Evolutionary conservation across 92 coral and sea anemone species (phyloP), one percentile per base, ranked within the genome.

Genomic region (Galaxea fascicularis): DNA sequence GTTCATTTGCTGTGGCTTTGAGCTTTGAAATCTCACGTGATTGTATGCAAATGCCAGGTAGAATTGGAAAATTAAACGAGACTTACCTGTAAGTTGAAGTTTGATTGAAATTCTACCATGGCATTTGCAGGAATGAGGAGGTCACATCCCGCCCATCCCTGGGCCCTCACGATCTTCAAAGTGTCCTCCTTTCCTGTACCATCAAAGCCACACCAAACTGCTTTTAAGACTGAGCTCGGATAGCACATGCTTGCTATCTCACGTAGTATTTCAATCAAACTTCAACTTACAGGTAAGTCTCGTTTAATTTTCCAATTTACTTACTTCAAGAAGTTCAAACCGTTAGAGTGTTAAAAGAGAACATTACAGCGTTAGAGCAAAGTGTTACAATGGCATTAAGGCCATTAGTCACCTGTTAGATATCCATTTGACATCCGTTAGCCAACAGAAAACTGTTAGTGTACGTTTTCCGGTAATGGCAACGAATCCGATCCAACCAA

Each of bases 1-100:
- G n/a, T 82, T 59, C 24, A 51, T 84, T 65, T 31, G 65, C n/a
- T 79, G 77, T 70, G 92, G 68, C 64, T 82, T 64, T 73, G 59
- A 60, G 92, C 94, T 91, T 75, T 88, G 72, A 91, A 91, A 53
- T 89, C 93, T 89, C 93, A 89, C 80, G 89, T 89, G 95, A 92
- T 60, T 89, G 92, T 83, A 91, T 84, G 92, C 92, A 78, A 88
- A 87, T 83, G 92, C 79, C 56, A 71, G 79, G 11, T 12, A 54
- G n/a, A n/a, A n/a, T n/a, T n/a, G n/a, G n/a, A n/a, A n/a, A n/a
- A n/a, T n/a, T n/a, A n/a, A n/a, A n/a, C n/a, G n/a, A n/a, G n/a
- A n/a, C n/a, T n/a, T n/a, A n/a, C n/a, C n/a, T n/a, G n/a, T n/a
- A n/a, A n/a, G 15, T 54, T n/a, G 60, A 12, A 87, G 90, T 90